These are phyloP conservation scores for Luperina nickerlii DNA, from an alignment of 2,888 invertebrate species.

Conservation along the genomic window DNA sequence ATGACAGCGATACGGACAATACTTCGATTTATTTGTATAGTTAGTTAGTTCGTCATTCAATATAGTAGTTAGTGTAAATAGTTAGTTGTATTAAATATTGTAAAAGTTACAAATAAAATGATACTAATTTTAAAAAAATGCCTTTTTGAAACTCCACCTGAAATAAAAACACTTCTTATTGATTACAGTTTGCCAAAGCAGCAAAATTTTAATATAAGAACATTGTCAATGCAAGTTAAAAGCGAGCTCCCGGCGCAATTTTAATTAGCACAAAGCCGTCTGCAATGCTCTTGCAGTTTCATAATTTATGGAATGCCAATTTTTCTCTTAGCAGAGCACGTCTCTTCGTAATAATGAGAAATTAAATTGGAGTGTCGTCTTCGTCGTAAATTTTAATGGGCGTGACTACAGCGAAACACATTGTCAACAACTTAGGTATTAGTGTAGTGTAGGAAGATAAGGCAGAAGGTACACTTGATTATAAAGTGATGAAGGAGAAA, in stretches of 20 bases:
- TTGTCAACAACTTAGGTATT: constrained; percentile 55
- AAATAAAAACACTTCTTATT: neutral
- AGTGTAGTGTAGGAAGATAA: neutral
- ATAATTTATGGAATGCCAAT: constrained; percentile 79
- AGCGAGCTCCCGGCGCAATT: constrained; percentile 64
- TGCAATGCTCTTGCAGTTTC: constrained; percentile 68
- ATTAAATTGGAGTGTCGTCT: constrained; percentile 75
- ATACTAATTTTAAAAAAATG: no score
- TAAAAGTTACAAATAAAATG: neutral
- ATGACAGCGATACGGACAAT: no score
- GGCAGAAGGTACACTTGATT: constrained; percentile 37
- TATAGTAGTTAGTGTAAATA: no score
- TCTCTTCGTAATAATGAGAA: constrained; percentile 74
- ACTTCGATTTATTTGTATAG: no score
- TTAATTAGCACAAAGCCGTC: constrained; percentile 77
- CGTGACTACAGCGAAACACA: constrained; percentile 57
- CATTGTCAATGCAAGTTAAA: constrained; percentile 61
- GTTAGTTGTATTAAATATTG: no score
- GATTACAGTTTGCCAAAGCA: constrained; percentile 9
- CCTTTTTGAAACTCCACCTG: neutral
- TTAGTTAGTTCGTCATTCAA: no score
- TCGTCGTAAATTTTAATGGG: constrained; percentile 72
- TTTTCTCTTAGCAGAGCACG: constrained; percentile 71
- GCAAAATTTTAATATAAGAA: constrained; percentile 36
- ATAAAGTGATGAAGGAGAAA: neutral